Base-by-base conservation (phyloP, 2,113 vertebrate genomes). In the Vulpes ferrilata region DNA sequence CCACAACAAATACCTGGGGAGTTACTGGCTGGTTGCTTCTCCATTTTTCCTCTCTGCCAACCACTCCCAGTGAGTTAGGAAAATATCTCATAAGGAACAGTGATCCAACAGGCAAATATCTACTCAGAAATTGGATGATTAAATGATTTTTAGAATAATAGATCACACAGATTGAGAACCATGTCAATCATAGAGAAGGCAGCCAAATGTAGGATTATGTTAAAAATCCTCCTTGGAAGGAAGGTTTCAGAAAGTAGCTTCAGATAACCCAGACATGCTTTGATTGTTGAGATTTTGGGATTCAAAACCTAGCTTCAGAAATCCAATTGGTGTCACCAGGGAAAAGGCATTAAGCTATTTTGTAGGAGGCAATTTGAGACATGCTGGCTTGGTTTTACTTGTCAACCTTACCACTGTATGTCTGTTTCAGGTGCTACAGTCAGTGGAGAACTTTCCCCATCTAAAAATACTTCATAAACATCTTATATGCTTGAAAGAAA, bases 151-250 rank as follows among this genome's bases (percentile, higher is more conserved):
- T 90, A 85, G 32, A 97, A 60, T 53, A 84, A 78, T 53, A 73
- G 32, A 51, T 6, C 5, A 89, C 38, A 60, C 38, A 79, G 93
- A 64, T 65, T 62, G 64, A 81, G 74, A 93, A 81, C 27, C 1
- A 82, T 53, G 13, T 94, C 90, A 79, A 22, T 88, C 90, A 38
- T 79, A 90, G 64, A 96, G 60, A 90, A 94, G 89, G 43, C 78
- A 93, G 60, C 25, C 73, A 97, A 97, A 90, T 30, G 64, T 62
- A 64, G 76, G 74, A 97, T 96, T 97, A 79, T 90, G 80, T 93
- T 97, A 23, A 95, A 97, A 96, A 97, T 89, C 80, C 19, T 35
- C 60, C 85, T 90, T 93, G 90, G 83, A 95, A 97, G 62, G 55
- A 80, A 97, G 43, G 1, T 95, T 97, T 97, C 48, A 90, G 82